Conservation (phyloP, 2,113 vertebrate genomes). For the Clarias batrachus region DNA sequence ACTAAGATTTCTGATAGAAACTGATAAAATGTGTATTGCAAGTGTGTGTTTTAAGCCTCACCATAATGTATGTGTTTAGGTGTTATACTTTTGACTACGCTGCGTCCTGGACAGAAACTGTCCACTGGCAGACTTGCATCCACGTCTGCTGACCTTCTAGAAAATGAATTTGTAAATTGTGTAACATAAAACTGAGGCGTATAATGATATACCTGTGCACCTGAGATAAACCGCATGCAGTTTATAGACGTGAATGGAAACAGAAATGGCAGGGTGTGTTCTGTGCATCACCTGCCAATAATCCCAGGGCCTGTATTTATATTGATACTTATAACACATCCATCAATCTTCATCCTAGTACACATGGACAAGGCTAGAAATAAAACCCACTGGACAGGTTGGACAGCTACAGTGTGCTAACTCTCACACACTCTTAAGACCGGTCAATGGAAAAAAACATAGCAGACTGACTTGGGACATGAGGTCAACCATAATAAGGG, state of each 20-base stretch:
- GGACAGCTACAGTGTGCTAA: slow-evolving; percentile 4
- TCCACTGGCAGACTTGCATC: not conserved
- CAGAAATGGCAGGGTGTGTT: not conserved
- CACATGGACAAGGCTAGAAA: not conserved
- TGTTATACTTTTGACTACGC: not conserved
- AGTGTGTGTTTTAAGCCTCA: not conserved
- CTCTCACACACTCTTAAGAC: not conserved
- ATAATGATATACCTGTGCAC: not conserved
- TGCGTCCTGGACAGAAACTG: not conserved
- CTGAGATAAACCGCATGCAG: not conserved
- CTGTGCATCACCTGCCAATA: not conserved
- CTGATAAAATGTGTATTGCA: not conserved
- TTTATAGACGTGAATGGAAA: not conserved
- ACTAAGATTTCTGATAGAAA: not conserved
- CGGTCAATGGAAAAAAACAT: not conserved
- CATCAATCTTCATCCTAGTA: not conserved
- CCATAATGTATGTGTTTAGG: not conserved
- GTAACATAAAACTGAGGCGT: not conserved
- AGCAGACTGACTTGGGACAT: not conserved
- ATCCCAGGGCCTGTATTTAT: not conserved
- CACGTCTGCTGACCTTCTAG: not conserved
- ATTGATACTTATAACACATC: not conserved
- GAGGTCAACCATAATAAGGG: not conserved
- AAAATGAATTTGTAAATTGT: not conserved
- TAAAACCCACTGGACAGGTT: slow-evolving; percentile 22